Conservation (phyloP, 2,113 vertebrate species). For the Percopsis transmontana region DNA sequence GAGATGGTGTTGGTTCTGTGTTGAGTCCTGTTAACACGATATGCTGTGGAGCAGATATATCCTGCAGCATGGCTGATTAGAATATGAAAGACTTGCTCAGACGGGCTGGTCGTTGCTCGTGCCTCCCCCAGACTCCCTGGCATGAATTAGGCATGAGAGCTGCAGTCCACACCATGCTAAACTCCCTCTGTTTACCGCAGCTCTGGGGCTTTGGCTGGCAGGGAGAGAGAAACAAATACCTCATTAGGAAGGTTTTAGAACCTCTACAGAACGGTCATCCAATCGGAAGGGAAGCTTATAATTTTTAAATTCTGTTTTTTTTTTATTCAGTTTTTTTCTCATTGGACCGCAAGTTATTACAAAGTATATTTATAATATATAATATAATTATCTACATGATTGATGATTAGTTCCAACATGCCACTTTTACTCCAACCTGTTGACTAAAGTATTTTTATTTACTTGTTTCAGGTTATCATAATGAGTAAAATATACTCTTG, state of each 20-base stretch:
- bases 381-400: background rate
- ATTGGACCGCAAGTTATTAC: background rate
- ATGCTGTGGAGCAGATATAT: conserved; percentile 88
- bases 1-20: conserved; percentile 79
- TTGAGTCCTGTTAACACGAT: conserved; percentile 83
- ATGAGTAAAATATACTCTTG: background rate
- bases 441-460: background rate
- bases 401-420: background rate
- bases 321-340: background rate
- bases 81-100: conserved; percentile 91
- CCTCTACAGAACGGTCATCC: conserved; percentile 80
- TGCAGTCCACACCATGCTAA: conserved; percentile 82
- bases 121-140: conserved; percentile 83
- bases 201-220: conserved; percentile 87
- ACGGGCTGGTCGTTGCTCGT: conserved; percentile 81
- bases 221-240: conserved; percentile 84
- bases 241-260: conserved; percentile 85
- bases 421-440: background rate
- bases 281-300: conserved; percentile 18
- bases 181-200: conserved; percentile 85
- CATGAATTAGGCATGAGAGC: conserved; percentile 94
- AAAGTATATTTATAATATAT: background rate
- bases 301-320: conserved; percentile 20
- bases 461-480: background rate
- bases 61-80: conserved; percentile 84